phyloP scores from a whole-genome alignment of 2,888 invertebrate species.

The Dasypogon diadema region DNA sequence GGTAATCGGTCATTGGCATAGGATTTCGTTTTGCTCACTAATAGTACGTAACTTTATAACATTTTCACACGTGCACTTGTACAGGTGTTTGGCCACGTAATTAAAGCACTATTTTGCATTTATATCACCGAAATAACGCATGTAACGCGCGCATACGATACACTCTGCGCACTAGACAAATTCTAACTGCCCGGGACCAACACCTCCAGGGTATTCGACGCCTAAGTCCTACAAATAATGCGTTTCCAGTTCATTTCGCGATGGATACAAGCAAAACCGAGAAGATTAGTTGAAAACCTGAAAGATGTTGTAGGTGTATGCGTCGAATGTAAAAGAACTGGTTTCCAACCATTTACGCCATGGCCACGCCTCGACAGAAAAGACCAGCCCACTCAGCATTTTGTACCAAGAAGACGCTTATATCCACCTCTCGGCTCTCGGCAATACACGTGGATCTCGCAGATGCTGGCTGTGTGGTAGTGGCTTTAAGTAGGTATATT shows the following conservation, averaged over 20 bases:
- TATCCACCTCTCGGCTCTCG: constrained; percentile 7
- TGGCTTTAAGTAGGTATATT: constrained; percentile 21
- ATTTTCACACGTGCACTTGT: neutral
- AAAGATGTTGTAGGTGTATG: constrained; percentile 8
- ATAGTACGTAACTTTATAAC: neutral
- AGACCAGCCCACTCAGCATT: constrained; percentile 21
- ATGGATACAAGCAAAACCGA: neutral
- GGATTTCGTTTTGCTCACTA: too few species aligned
- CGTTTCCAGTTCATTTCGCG: constrained; percentile 34
- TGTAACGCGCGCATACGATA: constrained; percentile 59
- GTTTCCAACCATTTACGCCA: constrained; percentile 37
- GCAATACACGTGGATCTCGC: constrained; percentile 13
- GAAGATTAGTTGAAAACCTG: neutral
- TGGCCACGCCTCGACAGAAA: constrained; percentile 21
- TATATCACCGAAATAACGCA: constrained; percentile 20
- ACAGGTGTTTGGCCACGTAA: constrained; percentile 4
- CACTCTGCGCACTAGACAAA: constrained; percentile 61
- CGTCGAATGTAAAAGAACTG: constrained; percentile 3
- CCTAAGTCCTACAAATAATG: constrained; percentile 35
- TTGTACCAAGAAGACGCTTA: neutral
- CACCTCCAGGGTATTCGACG: constrained; percentile 62
- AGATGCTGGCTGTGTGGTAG: neutral
- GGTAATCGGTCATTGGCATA: too few species aligned
- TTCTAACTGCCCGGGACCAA: constrained; percentile 59
- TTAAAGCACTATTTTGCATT: constrained; percentile 15